Evolutionary conservation across 2,113 vertebrate genomes (phyloP).

Genomic region (Synodontis membranacea): DNA sequence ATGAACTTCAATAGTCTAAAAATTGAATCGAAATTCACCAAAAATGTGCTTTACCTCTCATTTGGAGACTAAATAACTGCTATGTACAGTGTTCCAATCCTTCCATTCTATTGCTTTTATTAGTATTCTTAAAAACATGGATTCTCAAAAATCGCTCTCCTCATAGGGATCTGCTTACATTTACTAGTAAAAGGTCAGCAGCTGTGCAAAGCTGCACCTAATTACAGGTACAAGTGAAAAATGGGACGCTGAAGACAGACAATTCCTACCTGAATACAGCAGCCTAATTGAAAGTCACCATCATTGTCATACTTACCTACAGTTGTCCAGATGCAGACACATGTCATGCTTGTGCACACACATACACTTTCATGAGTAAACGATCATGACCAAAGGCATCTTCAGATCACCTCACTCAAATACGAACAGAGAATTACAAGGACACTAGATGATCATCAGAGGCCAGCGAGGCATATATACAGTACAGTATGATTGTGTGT

Average conservation of each 20-base stretch:
- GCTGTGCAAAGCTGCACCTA: constrained; percentile 36
- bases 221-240: constrained; percentile 40
- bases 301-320: background rate
- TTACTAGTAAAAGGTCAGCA: constrained; percentile 44
- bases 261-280: constrained; percentile 32
- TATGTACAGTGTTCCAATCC: background rate
- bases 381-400: background rate
- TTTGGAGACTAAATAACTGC: background rate
- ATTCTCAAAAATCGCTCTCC: background rate
- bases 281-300: constrained; percentile 27
- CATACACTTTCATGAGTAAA: background rate
- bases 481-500: background rate
- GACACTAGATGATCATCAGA: background rate
- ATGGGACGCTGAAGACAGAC: constrained; percentile 16
- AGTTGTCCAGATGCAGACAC: background rate
- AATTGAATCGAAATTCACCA: background rate
- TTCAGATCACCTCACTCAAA: background rate
- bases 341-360: too few species aligned
- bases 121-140: background rate
- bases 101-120: background rate
- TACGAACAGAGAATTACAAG: background rate
- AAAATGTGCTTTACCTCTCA: background rate
- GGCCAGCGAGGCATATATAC: background rate
- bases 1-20: background rate
- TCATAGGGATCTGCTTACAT: constrained; percentile 39